These are phyloP conservation scores for Oenanthe melanoleuca DNA, from an alignment of 2,113 vertebrate species.

Conservation along the genomic window DNA sequence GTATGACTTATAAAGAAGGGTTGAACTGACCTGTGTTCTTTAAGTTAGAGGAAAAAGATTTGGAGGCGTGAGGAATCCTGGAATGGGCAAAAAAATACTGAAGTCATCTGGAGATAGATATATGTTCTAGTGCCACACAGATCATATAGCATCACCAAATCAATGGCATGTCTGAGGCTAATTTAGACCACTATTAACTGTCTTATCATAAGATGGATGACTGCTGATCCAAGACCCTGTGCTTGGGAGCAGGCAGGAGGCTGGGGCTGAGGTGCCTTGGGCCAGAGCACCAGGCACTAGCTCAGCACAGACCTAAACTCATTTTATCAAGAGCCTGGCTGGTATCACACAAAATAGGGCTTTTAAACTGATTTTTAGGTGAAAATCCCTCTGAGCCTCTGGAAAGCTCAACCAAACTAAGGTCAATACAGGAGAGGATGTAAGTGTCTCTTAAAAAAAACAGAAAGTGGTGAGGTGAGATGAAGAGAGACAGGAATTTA, in stretches of 20 bases:
- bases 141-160: not conserved
- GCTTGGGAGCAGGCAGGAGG: not conserved
- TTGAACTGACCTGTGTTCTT: conserved; percentile 60
- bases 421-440: not conserved
- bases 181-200: not conserved
- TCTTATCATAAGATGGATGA: not conserved
- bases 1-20: conserved; percentile 65
- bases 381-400: not conserved
- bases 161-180: not conserved
- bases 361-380: not conserved
- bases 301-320: not conserved
- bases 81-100: conserved; percentile 29
- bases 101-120: conserved; percentile 14
- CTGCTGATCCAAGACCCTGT: not conserved
- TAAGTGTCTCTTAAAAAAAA: not conserved
- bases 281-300: not conserved
- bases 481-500: not conserved
- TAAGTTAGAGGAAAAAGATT: conserved; percentile 57
- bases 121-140: not conserved
- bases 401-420: not conserved
- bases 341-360: not conserved
- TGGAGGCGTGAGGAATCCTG: conserved; percentile 50
- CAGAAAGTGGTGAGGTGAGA: not conserved
- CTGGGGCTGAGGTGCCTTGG: not conserved
- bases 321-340: not conserved